Conservation (phyloP, 2,888 invertebrate species). For the Sclerodermus sp. region DNA sequence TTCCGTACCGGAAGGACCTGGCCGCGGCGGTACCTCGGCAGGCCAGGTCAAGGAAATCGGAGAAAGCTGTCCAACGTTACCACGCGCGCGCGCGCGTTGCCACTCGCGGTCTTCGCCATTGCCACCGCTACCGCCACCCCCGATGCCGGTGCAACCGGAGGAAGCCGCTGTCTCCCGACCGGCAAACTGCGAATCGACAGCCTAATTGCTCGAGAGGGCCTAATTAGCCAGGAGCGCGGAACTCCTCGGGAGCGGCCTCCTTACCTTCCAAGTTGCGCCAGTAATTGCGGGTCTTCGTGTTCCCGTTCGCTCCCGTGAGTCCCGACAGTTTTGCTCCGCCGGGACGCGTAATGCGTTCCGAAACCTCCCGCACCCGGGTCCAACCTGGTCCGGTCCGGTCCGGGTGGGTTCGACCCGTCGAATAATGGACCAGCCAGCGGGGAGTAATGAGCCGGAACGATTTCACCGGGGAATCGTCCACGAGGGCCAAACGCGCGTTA, state of each 20-base stretch:
- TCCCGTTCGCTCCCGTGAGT: conserved; percentile 3
- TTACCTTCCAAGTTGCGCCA: not conserved
- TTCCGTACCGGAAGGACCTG: too few species aligned
- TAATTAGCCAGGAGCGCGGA: conserved; percentile 18
- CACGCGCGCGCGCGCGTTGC: too few species aligned
- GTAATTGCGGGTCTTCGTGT: not conserved
- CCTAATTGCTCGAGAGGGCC: conserved; percentile 24
- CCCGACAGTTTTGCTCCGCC: not conserved
- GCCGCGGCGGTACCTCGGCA: too few species aligned
- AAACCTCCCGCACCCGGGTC: not conserved
- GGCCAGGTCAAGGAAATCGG: too few species aligned
- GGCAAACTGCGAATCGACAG: conserved; percentile 20
- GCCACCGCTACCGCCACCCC: too few species aligned
- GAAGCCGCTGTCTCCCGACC: too few species aligned
- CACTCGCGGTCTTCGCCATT: too few species aligned
- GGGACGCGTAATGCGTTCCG: not conserved
- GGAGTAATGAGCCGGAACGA: not conserved
- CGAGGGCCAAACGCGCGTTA: not conserved
- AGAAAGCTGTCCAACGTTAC: too few species aligned
- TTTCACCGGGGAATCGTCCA: not conserved
- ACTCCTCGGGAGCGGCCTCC: not conserved
- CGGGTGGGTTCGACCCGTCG: too few species aligned
- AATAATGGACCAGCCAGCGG: not conserved
- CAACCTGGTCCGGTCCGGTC: too few species aligned
- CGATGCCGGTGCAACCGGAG: too few species aligned